Percentiles rank a stretch among this genome's conserved stretches.
These are phyloP conservation scores for Xenopus tropicalis DNA, from an alignment of 2,113 vertebrate species.

Conservation along the genomic window UCB_Xtro_10.0 CM004450.2:99096501-99097000, in stretches of 20 bases:
- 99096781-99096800: background rate
- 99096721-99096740: background rate
- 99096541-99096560: too few relatives aligned
- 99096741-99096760: background rate
- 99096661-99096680: too few relatives aligned
- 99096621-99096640: too few relatives aligned
- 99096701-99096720: background rate
- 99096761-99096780: background rate
- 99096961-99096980: conserved; percentile 3
- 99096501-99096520: too few relatives aligned
- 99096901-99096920: conserved; percentile 4
- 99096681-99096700: background rate
- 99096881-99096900: background rate
- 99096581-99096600: too few relatives aligned
- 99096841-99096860: conserved; percentile 4
- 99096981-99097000: background rate
- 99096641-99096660: too few relatives aligned
- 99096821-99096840: background rate
- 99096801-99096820: background rate
- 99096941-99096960: background rate
- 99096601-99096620: too few relatives aligned
- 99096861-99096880: background rate
- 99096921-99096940: conserved; percentile 4
- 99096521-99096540: too few relatives aligned
- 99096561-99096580: too few relatives aligned